Evolutionary conservation across 2,797 vertebrate species (phyloP), one percentile per base, ranked within the genome.

Genomic region (Chelon auratus): DNA sequence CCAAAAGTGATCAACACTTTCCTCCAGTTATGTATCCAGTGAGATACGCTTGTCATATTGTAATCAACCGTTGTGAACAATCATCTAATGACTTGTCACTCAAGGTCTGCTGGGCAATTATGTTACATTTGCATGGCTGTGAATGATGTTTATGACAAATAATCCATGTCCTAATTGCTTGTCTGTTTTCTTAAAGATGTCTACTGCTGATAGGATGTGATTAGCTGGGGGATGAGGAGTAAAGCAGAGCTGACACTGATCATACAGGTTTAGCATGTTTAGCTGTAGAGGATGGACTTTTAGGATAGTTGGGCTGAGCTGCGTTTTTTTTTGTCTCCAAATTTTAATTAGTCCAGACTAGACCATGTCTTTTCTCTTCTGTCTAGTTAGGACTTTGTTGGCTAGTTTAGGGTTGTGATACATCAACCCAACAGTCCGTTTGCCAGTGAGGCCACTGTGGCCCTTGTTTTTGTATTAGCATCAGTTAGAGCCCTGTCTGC

Each of bases 71-170:
- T 91, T 86, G 89, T 74, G 89, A 93, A 94, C 93, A 95, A 95
- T 95, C 94, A 94, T 89, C 90, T 93, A 94, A 94, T 95, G 93
- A 92, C 94, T 90, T 93, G 95, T 95, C 94, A 94, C 93, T 95
- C 95, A 95, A 90, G 91, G 86, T 87, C 89, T 93, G 92, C 91
- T 84, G 91, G 91, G 94, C 92, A 95, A 94, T 95, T 95, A 94
- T 89, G 92, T 69, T 81, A 87, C 93, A 95, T 95, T 95, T 93
- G 93, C 93, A 93, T 93, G 81, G 90, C 90, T 87, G 87, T 86
- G 92, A 91, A 89, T 92, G 92, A 89, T 92, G 94, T 93, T 93
- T 93, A 93, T 93, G 91, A 93, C 93, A 94, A 94, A 95, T 91
- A 92, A 92, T 66, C 82, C 86, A 56, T 92, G 92, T 91, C 91